Percentiles rank a stretch among this genome's conserved stretches.
These are phyloP conservation scores for Phallusia fumigata DNA, from an alignment of 23 tunicate species.

Conservation along the genomic window DNA sequence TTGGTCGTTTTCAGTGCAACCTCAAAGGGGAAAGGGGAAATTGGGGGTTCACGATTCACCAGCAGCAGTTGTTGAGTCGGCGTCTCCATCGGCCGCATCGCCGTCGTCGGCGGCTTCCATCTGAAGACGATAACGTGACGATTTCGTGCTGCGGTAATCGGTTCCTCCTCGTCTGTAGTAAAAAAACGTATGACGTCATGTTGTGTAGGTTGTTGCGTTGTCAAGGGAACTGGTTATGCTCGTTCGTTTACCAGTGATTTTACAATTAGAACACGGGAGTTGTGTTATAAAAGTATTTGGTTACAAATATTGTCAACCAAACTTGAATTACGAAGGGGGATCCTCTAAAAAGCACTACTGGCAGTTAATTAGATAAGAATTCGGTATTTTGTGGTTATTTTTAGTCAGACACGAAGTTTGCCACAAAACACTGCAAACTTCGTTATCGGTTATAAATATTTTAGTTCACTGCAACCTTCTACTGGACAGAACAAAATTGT, in stretches of 20 bases:
- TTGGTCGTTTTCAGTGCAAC: background rate
- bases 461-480: too few species aligned
- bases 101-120: slow-evolving; percentile 27
- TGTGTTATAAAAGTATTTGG: background rate
- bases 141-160: slow-evolving; percentile 62
- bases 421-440: too few species aligned
- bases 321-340: background rate
- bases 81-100: slow-evolving; percentile 32
- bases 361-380: too few species aligned
- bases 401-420: too few species aligned
- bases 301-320: background rate
- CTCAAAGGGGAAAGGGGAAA: background rate
- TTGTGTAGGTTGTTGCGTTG: background rate
- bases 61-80: slow-evolving; percentile 37
- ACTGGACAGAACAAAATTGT: background rate
- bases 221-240: background rate
- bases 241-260: background rate
- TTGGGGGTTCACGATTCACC: slow-evolving; percentile 35
- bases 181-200: too few species aligned
- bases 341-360: too few species aligned
- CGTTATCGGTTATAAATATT: too few species aligned
- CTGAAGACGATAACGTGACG: slow-evolving; percentile 55
- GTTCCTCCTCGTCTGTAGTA: slow-evolving; percentile 6
- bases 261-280: background rate
- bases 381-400: too few species aligned